Evolutionary conservation across 1,140 invertebrate species (phyloP), one percentile per base, ranked within the genome.

Genomic region (Magallana gigas): DNA sequence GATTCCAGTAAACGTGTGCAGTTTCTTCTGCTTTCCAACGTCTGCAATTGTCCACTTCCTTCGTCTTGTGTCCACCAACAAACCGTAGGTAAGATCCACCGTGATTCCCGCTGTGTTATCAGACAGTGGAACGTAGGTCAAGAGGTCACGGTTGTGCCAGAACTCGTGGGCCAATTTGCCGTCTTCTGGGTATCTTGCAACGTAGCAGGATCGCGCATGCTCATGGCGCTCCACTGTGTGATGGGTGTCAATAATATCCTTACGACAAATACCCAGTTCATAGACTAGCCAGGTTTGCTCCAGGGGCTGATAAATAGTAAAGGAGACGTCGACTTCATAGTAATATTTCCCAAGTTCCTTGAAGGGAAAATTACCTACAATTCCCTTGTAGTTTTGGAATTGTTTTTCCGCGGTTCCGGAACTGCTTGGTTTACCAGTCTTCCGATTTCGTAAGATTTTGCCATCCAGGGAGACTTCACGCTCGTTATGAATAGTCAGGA

Each of bases 221-320:
- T 91, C 91, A 71, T 91, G 91, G 1, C 91, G 85, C 68, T 91
- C 91, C 8, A 91, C 91, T 8, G 91, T 91, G 29, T 91, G 91
- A 62, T 91, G 91, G 71, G 89, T 89, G 58, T 91, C 91, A 57
- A 91, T 84, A 57, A 90, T 90, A 56, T 91, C 90, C 57, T 86
- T 81, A n/a, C 91, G 86, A 80, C 91, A 90, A 8, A 91, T 71
- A 0, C 91, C 91, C 8, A 91, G 87, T 68, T 91, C 91, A 86
- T 90, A 91, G n/a, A 91, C 88, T 0, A 91, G 88, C 91, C 91
- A 91, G 5, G 91, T 91, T 87, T 91, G 88, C 68, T 91, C 91
- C 0, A 91, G 85, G 14, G 91, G 91, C 18, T 91, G 90, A 23
- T 90, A 86, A 23, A 91, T 91, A 4, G 88, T 90, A 29, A 90